These are phyloP conservation scores for Netelia fuscicornis DNA, from an alignment of 2,888 invertebrate species.

Conservation along the genomic window DNA sequence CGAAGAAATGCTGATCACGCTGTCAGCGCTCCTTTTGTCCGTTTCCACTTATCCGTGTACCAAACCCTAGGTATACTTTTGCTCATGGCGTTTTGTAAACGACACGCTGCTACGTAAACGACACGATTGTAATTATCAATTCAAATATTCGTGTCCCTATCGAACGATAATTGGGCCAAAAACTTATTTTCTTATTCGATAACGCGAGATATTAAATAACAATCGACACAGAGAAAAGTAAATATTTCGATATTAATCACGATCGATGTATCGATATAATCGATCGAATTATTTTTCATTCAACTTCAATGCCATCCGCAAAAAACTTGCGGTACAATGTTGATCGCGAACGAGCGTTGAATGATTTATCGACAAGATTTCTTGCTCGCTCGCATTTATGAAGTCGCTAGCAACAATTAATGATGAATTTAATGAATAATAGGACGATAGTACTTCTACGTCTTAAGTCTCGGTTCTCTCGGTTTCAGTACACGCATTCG, in stretches of 20 bases:
- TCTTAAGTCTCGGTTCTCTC: slow-evolving; percentile 13
- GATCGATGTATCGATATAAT: neutral
- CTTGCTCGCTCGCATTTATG: slow-evolving; percentile 34
- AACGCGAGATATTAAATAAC: too few relatives aligned
- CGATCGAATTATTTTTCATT: neutral
- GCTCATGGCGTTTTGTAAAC: neutral
- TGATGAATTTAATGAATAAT: slow-evolving; percentile 49
- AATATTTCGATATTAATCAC: too few relatives aligned
- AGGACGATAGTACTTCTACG: slow-evolving; percentile 10
- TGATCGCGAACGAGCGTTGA: neutral
- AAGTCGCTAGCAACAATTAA: slow-evolving; percentile 51
- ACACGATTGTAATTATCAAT: too few relatives aligned
- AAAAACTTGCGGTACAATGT: too few relatives aligned
- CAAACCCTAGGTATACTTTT: neutral
- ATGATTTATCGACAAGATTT: slow-evolving; percentile 46
- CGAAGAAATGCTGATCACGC: slow-evolving; percentile 46
- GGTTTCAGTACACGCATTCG: slow-evolving; percentile 25
- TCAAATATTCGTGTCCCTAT: too few relatives aligned
- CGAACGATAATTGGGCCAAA: too few relatives aligned
- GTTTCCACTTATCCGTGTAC: slow-evolving; percentile 70
- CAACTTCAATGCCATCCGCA: too few relatives aligned
- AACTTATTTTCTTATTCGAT: too few relatives aligned
- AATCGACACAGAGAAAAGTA: too few relatives aligned
- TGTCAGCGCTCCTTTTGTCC: slow-evolving; percentile 51
- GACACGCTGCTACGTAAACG: neutral